phyloP scores from a whole-genome alignment of 2,888 invertebrate species.

The Temnothorax ravouxi region DNA sequence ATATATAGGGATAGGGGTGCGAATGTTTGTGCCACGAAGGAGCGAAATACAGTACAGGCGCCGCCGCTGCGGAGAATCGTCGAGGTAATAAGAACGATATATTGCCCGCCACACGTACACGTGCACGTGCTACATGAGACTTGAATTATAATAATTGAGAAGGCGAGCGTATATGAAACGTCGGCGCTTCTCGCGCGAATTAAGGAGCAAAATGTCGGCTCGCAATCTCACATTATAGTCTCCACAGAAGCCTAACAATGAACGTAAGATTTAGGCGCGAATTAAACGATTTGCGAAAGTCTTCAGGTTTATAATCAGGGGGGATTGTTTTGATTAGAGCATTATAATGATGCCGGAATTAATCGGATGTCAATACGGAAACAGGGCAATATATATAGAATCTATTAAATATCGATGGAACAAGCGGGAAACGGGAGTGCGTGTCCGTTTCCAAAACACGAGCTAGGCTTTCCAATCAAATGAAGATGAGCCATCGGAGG shows the following conservation, averaged over 20 bases:
- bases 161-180: conserved; percentile 22
- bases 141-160: conserved; percentile 59
- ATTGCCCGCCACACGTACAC: conserved; percentile 47
- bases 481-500: conserved; percentile 53
- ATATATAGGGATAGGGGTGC: conserved; percentile 38
- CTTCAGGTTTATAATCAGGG: conserved; percentile 2
- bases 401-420: conserved; percentile 25
- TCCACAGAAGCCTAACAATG: not conserved
- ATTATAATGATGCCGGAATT: not conserved
- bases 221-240: conserved; percentile 13
- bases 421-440: conserved; percentile 4
- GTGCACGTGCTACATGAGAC: conserved; percentile 32
- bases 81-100: conserved; percentile 50
- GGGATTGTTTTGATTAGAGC: conserved; percentile 29
- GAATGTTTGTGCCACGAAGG: conserved; percentile 61
- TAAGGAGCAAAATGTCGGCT: conserved; percentile 31
- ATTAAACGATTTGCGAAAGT: conserved; percentile 6
- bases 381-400: not conserved
- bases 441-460: conserved; percentile 46
- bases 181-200: conserved; percentile 27
- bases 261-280: conserved; percentile 19
- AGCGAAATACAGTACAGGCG: conserved; percentile 40
- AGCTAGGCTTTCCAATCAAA: conserved; percentile 54
- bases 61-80: conserved; percentile 46
- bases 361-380: not conserved